Evolutionary conservation across 2,888 invertebrate species (phyloP).

Genomic region (Cerastoderma edule): DNA sequence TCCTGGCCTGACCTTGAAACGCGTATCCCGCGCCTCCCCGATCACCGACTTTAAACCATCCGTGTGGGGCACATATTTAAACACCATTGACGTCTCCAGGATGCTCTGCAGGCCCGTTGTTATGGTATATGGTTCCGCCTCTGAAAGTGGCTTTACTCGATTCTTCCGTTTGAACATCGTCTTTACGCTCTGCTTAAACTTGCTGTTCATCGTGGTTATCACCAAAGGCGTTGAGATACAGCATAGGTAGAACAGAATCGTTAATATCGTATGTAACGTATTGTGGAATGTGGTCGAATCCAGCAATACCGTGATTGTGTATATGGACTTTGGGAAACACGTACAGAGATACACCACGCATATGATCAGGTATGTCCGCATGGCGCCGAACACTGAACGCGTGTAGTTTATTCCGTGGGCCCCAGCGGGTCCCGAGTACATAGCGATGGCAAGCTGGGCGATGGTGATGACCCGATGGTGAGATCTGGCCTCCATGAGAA

Average conservation of each 20-base stretch:
- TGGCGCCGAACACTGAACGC: constrained; percentile 64
- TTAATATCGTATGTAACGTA: constrained; percentile 39
- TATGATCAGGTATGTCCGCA: constrained; percentile 68
- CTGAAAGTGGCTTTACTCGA: constrained; percentile 37
- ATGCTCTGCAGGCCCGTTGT: constrained; percentile 64
- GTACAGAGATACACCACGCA: constrained; percentile 57
- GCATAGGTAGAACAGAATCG: constrained; percentile 65
- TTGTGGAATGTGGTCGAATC: constrained; percentile 4
- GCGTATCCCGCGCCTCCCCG: neutral
- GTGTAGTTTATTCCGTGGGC: constrained; percentile 56
- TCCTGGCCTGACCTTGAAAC: constrained; percentile 18
- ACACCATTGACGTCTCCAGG: constrained; percentile 62
- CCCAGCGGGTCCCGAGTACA: constrained; percentile 54
- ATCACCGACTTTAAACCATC: neutral
- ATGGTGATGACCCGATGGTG: constrained; percentile 70
- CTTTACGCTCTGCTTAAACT: constrained; percentile 61
- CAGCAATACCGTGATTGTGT: constrained; percentile 48
- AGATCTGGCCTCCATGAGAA: constrained; percentile 62
- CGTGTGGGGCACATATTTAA: constrained; percentile 22
- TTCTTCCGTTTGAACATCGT: constrained; percentile 45
- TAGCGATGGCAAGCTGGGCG: constrained; percentile 64
- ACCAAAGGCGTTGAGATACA: constrained; percentile 67
- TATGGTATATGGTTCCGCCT: constrained; percentile 63
- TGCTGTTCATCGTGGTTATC: constrained; percentile 67
- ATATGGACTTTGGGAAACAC: constrained; percentile 61